Evolutionary conservation across 2,888 invertebrate species (phyloP).

Genomic region (Platycheirus albimanus): DNA sequence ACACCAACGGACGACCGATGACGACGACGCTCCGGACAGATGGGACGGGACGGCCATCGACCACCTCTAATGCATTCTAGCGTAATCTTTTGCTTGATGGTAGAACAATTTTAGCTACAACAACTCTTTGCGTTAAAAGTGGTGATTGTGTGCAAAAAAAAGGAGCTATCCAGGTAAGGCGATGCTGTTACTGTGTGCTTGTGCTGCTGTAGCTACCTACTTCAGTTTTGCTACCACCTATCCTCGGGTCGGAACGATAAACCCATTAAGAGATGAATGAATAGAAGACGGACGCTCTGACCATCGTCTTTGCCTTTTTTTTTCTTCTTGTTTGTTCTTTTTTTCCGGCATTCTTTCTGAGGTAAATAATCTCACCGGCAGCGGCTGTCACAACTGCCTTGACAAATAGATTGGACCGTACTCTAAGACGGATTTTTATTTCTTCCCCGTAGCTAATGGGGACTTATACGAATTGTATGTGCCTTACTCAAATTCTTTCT

Average conservation of each 20-base stretch:
- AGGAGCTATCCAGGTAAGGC: conserved; percentile 18
- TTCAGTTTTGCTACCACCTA: conserved; percentile 45
- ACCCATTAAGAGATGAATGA: conserved; percentile 73
- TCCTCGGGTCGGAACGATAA: conserved; percentile 63
- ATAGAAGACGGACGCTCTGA: conserved; percentile 41
- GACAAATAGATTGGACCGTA: conserved; percentile 68
- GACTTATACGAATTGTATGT: conserved; percentile 11
- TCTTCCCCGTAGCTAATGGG: conserved; percentile 32
- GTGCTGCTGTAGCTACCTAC: conserved; percentile 20
- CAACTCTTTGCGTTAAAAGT: conserved; percentile 54
- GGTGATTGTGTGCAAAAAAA: conserved; percentile 39
- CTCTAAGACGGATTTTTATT: conserved; percentile 60
- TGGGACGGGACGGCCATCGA: conserved; percentile 39
- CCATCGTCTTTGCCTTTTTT: not conserved
- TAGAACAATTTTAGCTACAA: conserved; percentile 62
- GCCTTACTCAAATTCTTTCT: conserved; percentile 20
- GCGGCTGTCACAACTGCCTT: conserved; percentile 66
- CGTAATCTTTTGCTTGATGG: conserved; percentile 58
- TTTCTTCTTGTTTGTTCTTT: conserved; percentile 26
- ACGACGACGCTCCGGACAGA: not conserved
- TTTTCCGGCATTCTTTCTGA: conserved; percentile 55
- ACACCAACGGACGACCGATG: conserved; percentile 8
- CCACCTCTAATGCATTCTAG: conserved; percentile 72
- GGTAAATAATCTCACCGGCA: conserved; percentile 47
- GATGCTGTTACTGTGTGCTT: conserved; percentile 28